Conservation (phyloP, 2,888 invertebrate species). For the Brenthis ino region DNA sequence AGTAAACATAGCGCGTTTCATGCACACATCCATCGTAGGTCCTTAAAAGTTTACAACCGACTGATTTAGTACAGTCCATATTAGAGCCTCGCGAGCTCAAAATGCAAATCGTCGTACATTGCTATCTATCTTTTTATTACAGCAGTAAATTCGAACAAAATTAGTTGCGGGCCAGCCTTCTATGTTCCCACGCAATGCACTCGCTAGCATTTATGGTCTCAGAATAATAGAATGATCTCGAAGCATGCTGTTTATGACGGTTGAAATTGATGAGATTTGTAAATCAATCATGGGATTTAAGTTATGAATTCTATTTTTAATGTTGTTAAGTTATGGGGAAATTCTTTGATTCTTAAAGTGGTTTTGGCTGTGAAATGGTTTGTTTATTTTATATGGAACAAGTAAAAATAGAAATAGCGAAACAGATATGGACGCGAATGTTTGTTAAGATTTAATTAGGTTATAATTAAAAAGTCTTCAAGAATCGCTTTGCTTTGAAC, state of each 20-base stretch:
- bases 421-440: no score
- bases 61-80: conserved; percentile 31
- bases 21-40: conserved; percentile 10
- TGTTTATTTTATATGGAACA: no score
- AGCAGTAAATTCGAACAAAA: conserved; percentile 32
- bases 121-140: conserved; percentile 44
- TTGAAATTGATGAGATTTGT: conserved; percentile 21
- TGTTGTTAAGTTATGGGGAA: conserved; percentile 2
- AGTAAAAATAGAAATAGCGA: no score
- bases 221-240: conserved; percentile 24
- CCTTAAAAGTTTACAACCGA: conserved; percentile 32
- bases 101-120: conserved; percentile 56
- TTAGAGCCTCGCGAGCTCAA: conserved; percentile 44
- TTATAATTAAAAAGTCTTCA: no score
- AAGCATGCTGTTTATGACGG: conserved; percentile 21
- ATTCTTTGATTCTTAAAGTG: not conserved
- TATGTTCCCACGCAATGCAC: conserved; percentile 32
- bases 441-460: no score
- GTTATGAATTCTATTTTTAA: conserved; percentile 14
- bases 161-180: conserved; percentile 30
- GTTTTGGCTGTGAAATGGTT: no score
- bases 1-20: not conserved
- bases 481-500: no score
- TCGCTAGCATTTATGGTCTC: conserved; percentile 16
- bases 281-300: conserved; percentile 22